These are phyloP conservation scores for Bellardia pandia DNA, from an alignment of 2,888 invertebrate species.

Conservation along the genomic window DNA sequence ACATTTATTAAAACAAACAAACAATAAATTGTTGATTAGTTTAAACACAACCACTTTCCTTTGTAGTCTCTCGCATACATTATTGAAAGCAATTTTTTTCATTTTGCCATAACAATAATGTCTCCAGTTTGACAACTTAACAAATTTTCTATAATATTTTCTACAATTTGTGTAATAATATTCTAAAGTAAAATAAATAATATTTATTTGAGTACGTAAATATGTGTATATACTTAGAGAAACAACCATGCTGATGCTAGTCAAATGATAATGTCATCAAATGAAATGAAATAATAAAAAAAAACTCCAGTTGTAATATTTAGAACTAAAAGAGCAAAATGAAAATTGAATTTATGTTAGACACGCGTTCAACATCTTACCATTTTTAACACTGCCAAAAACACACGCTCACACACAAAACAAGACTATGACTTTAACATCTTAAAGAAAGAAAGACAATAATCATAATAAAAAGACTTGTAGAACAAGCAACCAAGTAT, in stretches of 20 bases:
- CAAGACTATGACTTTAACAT: conserved; percentile 29
- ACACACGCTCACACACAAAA: neutral
- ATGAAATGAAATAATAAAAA: conserved; percentile 2
- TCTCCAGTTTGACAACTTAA: conserved; percentile 59
- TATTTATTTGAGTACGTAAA: conserved; percentile 36
- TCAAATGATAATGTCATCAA: conserved; percentile 67
- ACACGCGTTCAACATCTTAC: conserved; percentile 61
- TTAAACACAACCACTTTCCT: neutral
- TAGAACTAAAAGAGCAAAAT: conserved; percentile 40
- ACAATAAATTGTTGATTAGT: too few relatives aligned
- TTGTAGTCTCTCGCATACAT: neutral
- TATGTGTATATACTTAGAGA: neutral
- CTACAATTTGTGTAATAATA: conserved; percentile 53
- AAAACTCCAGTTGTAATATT: neutral
- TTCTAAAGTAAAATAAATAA: conserved; percentile 57
- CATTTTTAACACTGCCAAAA: conserved; percentile 37
- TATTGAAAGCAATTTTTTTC: neutral
- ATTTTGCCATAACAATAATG: conserved; percentile 37
- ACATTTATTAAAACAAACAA: too few relatives aligned
- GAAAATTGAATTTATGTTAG: conserved; percentile 68
- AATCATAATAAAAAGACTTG: conserved; percentile 50
- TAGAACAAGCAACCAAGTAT: neutral
- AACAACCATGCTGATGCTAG: conserved; percentile 33
- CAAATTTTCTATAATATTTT: conserved; percentile 61
- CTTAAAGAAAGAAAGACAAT: conserved; percentile 24